Conservation (phyloP, 2,113 vertebrate genomes). For the Pristiophorus japonicus region DNA sequence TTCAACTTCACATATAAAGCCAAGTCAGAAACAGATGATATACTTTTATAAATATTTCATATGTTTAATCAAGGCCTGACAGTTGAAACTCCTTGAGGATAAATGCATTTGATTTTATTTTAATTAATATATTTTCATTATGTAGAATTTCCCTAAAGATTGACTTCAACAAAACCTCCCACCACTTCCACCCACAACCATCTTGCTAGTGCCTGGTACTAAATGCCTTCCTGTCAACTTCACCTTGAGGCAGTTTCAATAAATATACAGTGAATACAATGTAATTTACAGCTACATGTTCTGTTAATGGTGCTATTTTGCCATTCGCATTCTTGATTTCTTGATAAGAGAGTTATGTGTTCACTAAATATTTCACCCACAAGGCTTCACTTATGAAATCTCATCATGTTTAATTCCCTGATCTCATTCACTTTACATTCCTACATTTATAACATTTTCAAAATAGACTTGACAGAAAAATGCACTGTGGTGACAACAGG, state of each 20-base stretch:
- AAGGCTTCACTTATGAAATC: constrained; percentile 6
- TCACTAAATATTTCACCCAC: neutral
- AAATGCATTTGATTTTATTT: constrained; percentile 22
- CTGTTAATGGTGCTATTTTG: neutral
- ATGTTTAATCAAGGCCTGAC: constrained; percentile 22
- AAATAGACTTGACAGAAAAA: neutral
- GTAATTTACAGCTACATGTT: constrained; percentile 28
- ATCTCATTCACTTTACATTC: neutral
- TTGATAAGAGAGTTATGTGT: neutral
- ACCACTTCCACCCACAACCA: neutral
- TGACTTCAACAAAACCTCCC: neutral
- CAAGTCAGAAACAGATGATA: neutral
- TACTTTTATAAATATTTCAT: constrained; percentile 22
- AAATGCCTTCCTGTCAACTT: neutral
- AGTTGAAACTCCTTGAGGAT: neutral
- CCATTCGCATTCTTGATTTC: neutral
- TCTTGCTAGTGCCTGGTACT: neutral
- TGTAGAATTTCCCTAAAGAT: neutral
- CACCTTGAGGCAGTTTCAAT: neutral
- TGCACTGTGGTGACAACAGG: too few species aligned
- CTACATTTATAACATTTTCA: neutral
- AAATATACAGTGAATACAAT: constrained; percentile 6
- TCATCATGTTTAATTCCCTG: neutral
- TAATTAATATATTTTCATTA: constrained; percentile 6
- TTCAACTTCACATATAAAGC: neutral